These are phyloP conservation scores for Phacellophora camtschatica DNA, from an alignment of 30 jellyfish, hydroid and myxozoan species.

Conservation along the genomic window DNA sequence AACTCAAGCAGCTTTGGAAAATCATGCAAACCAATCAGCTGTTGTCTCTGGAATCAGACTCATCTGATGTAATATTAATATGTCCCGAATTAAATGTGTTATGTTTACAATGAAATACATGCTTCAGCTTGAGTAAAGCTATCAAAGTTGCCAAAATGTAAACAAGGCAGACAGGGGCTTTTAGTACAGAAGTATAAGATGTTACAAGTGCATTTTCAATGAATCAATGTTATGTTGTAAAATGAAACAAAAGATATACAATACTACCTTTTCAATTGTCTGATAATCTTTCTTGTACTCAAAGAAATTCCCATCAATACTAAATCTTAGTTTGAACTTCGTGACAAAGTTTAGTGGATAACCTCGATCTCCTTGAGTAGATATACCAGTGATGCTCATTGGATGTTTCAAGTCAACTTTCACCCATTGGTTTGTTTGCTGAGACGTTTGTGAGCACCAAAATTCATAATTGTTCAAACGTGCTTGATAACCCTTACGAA, in stretches of 20 bases:
- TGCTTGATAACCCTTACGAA: slow-evolving; percentile 16
- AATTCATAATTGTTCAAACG: slow-evolving; percentile 12
- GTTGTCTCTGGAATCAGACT: too few relatives aligned
- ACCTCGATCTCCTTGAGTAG: slow-evolving; percentile 55
- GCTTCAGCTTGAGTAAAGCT: too few relatives aligned
- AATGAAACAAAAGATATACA: background rate
- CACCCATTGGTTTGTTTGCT: slow-evolving; percentile 12
- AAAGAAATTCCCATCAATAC: slow-evolving; percentile 7
- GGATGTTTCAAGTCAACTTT: slow-evolving; percentile 39
- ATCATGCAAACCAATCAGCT: too few relatives aligned
- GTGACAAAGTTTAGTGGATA: slow-evolving; percentile 8
- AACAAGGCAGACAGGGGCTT: too few relatives aligned
- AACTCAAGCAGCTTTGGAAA: too few relatives aligned
- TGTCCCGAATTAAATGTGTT: too few relatives aligned
- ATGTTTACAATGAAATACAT: too few relatives aligned
- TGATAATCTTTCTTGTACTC: background rate
- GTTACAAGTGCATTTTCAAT: too few relatives aligned
- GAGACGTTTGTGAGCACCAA: slow-evolving; percentile 44
- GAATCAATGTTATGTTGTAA: too few relatives aligned
- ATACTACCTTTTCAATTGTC: background rate
- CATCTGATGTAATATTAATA: too few relatives aligned
- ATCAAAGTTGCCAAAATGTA: too few relatives aligned
- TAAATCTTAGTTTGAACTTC: slow-evolving; percentile 32
- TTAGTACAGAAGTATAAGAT: too few relatives aligned
- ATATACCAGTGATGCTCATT: slow-evolving; percentile 40